These are phyloP conservation scores for Drosophila mimetica DNA, from an alignment of 2,888 invertebrate species.

Conservation along the genomic window DNA sequence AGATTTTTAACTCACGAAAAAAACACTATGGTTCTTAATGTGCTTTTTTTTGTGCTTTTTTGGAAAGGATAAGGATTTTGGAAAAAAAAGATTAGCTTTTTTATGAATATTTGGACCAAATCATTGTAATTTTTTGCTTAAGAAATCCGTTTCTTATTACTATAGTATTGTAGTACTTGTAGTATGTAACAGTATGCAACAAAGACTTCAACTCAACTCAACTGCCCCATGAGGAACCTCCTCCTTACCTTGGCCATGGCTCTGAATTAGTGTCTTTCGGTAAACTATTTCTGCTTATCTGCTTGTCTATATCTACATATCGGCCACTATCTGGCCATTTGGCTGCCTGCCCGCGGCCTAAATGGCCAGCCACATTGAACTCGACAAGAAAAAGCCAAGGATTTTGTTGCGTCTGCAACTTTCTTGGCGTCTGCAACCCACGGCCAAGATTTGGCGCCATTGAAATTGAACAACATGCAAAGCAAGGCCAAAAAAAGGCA, in stretches of 20 bases:
- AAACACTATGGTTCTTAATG: too few species aligned
- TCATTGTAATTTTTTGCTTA: too few species aligned
- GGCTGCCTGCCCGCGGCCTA: slow-evolving; percentile 56
- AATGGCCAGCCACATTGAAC: slow-evolving; percentile 52
- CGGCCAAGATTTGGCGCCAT: slow-evolving; percentile 75
- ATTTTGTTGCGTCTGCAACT: slow-evolving; percentile 54
- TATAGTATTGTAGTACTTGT: too few species aligned
- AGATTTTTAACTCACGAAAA: too few species aligned
- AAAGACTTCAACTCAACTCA: not conserved
- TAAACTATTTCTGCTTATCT: slow-evolving; percentile 49
- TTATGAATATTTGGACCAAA: too few species aligned
- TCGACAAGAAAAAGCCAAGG: slow-evolving; percentile 57
- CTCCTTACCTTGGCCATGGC: slow-evolving; percentile 8
- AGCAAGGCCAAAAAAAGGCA: slow-evolving; percentile 29
- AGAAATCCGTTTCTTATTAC: too few species aligned
- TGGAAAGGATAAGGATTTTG: too few species aligned
- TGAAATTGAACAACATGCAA: slow-evolving; percentile 72
- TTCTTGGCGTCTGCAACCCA: slow-evolving; percentile 57
- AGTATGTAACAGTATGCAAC: too few species aligned
- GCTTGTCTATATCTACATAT: slow-evolving; percentile 52
- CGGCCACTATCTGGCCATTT: slow-evolving; percentile 28
- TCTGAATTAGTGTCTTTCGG: slow-evolving; percentile 1
- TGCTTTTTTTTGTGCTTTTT: too few species aligned
- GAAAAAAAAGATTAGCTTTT: too few species aligned
- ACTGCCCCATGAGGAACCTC: not conserved